phyloP scores from a whole-genome alignment of 2,113 vertebrate genomes.

The Nematolebias whitei region DNA sequence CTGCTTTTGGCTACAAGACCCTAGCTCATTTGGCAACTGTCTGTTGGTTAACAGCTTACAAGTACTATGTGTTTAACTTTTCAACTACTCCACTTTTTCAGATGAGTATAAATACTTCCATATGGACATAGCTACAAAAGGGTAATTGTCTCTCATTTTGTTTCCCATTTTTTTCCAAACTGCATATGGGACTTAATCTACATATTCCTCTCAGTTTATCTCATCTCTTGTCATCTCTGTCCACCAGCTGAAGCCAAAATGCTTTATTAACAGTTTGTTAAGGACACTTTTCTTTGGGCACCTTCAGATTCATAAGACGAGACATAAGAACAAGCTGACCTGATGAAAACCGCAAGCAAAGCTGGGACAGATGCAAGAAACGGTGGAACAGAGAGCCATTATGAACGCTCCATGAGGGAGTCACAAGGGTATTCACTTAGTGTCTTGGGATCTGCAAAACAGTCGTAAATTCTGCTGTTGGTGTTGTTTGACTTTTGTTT shows the following conservation, averaged over 20 bases:
- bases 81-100: neutral
- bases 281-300: slow-evolving; percentile 60
- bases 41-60: neutral
- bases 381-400: slow-evolving; percentile 31
- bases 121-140: neutral
- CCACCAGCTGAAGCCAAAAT: slow-evolving; percentile 23
- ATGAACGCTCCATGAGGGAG: slow-evolving; percentile 21
- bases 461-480: slow-evolving; percentile 27
- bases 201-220: slow-evolving; percentile 20
- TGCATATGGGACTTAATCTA: slow-evolving; percentile 18
- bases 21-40: neutral
- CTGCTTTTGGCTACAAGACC: neutral
- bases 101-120: neutral
- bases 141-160: slow-evolving; percentile 17
- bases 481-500: slow-evolving; percentile 11
- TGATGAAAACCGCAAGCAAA: slow-evolving; percentile 50
- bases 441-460: slow-evolving; percentile 43
- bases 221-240: slow-evolving; percentile 7
- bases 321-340: slow-evolving; percentile 56
- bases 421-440: slow-evolving; percentile 44
- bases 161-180: slow-evolving; percentile 22
- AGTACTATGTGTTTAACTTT: neutral
- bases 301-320: slow-evolving; percentile 52
- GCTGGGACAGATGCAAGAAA: slow-evolving; percentile 31
- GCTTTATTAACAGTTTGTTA: slow-evolving; percentile 70